phyloP scores from a whole-genome alignment of 92 coral and sea anemone species.

The Porites evermanni region DNA sequence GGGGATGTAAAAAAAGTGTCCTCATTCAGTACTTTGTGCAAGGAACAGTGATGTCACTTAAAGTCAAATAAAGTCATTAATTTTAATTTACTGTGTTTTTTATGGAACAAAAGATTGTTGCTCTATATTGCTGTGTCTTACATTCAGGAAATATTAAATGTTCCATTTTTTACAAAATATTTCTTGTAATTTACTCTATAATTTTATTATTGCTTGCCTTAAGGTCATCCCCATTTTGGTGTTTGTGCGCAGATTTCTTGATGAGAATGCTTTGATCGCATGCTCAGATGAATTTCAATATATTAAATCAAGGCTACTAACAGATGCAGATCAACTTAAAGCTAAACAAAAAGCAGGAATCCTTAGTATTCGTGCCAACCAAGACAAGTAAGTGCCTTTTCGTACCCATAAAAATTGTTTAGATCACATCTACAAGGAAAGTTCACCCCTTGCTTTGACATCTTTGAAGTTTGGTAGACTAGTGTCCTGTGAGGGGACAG shows the following conservation, averaged over 20 bases:
- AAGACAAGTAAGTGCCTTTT: constrained; percentile 70
- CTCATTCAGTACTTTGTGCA: no score
- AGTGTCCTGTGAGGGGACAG: no score
- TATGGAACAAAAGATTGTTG: no score
- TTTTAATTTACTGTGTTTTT: no score
- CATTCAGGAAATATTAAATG: neutral
- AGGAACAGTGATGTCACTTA: no score
- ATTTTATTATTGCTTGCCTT: neutral
- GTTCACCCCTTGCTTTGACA: no score
- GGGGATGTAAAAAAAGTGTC: no score
- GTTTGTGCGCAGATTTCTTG: constrained; percentile 91
- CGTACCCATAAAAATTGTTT: neutral
- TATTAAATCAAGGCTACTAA: constrained; percentile 77
- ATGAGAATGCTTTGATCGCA: constrained; percentile 93
- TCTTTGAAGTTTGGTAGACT: no score
- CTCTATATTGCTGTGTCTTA: no score
- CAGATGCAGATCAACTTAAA: constrained; percentile 83
- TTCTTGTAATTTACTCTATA: neutral
- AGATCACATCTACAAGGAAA: neutral
- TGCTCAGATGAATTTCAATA: constrained; percentile 94
- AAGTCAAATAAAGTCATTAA: no score
- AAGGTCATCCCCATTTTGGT: constrained; percentile 73
- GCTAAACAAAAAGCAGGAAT: constrained; percentile 92
- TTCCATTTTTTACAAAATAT: neutral
- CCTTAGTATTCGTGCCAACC: constrained; percentile 68